Conservation (phyloP, 2,797 vertebrate genomes). For the Lerista edwardsae region DNA sequence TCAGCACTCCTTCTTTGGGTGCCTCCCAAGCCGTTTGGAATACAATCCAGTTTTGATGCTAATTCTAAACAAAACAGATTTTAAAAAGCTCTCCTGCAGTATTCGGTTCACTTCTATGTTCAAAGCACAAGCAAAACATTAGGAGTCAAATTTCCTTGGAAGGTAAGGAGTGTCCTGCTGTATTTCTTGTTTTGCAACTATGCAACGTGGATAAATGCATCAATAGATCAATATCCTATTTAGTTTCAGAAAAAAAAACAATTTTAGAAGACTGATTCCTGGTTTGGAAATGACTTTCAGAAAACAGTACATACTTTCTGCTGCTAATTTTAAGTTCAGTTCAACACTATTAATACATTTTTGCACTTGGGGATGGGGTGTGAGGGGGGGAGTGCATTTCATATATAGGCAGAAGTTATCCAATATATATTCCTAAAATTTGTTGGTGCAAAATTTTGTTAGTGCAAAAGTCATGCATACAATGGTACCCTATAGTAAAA, state of each 20-base stretch:
- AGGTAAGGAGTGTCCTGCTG: slow-evolving; percentile 66
- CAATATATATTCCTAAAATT: neutral
- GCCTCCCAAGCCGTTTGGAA: slow-evolving; percentile 74
- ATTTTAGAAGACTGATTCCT: slow-evolving; percentile 44
- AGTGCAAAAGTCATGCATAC: slow-evolving; percentile 19
- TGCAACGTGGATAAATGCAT: slow-evolving; percentile 36
- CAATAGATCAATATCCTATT: slow-evolving; percentile 45
- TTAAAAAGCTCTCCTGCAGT: slow-evolving; percentile 57
- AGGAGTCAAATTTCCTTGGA: slow-evolving; percentile 79
- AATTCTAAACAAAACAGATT: slow-evolving; percentile 60
- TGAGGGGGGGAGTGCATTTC: neutral
- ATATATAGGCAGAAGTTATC: slow-evolving; percentile 28
- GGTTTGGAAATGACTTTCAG: slow-evolving; percentile 13
- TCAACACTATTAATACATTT: slow-evolving; percentile 41
- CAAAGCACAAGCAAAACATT: slow-evolving; percentile 79
- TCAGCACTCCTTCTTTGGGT: slow-evolving; percentile 72
- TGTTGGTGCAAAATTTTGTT: no score
- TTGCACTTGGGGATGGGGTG: slow-evolving; percentile 36
- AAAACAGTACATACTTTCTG: slow-evolving; percentile 34
- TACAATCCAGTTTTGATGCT: slow-evolving; percentile 78
- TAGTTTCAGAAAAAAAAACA: slow-evolving; percentile 7
- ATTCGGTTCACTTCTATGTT: slow-evolving; percentile 78
- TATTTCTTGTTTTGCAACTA: neutral
- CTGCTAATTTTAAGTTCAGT: slow-evolving; percentile 52
- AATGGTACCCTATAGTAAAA: neutral